phyloP scores from a whole-genome alignment of 2,797 vertebrate species.

The Clamator glandarius region DNA sequence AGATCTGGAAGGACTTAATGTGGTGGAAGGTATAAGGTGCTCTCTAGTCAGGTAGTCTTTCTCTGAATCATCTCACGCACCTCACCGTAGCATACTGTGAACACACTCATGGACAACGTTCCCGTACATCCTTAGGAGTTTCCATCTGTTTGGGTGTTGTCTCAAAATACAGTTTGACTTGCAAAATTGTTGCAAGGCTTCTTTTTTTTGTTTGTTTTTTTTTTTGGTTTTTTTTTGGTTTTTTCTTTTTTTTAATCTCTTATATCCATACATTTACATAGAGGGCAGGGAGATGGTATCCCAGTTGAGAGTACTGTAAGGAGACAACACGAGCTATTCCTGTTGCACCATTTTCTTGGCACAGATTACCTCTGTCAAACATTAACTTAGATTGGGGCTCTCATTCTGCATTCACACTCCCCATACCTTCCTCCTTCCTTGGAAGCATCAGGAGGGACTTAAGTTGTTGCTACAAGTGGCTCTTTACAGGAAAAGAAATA shows the following conservation, averaged over 20 bases:
- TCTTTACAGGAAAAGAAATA: slow-evolving; percentile 53
- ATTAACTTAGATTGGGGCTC: background rate
- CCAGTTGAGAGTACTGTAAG: background rate
- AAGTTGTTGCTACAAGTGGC: background rate
- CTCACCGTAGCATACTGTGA: background rate
- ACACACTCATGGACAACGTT: too few species aligned
- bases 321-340: background rate
- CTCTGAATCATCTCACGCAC: background rate
- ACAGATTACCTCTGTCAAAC: slow-evolving; percentile 8
- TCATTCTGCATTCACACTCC: background rate
- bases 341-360: slow-evolving; percentile 28
- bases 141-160: background rate
- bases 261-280: background rate
- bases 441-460: background rate
- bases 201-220: too few species aligned
- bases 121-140: too few species aligned
- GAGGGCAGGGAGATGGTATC: background rate
- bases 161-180: background rate
- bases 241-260: background rate
- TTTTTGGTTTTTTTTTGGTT: too few species aligned
- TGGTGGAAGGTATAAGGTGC: background rate
- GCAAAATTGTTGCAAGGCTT: background rate
- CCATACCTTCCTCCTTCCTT: background rate
- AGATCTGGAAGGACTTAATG: background rate
- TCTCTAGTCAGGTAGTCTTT: background rate